These are phyloP conservation scores for Xylocopa sonorina DNA, from an alignment of 1,140 invertebrate species.

Conservation along the genomic window DNA sequence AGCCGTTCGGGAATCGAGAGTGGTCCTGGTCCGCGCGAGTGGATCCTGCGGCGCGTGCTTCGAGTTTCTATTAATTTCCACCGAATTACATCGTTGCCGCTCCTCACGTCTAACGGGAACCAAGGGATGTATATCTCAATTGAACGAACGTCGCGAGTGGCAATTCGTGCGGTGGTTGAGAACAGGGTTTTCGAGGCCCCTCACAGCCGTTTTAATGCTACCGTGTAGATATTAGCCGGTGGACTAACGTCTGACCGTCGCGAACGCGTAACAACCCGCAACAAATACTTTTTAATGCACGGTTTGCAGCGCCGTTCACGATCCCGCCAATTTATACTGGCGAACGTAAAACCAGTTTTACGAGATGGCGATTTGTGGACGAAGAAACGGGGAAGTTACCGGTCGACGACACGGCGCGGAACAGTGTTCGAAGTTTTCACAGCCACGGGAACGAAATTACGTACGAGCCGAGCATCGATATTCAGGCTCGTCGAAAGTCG, in stretches of 20 bases:
- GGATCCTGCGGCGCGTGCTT: too few species aligned
- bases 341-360: neutral
- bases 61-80: too few species aligned
- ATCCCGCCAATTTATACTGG: neutral
- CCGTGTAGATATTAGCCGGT: too few species aligned
- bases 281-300: neutral
- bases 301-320: neutral
- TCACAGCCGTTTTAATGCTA: too few species aligned
- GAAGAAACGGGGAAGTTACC: neutral
- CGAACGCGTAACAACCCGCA: neutral
- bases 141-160: too few species aligned
- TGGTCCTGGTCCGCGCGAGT: neutral
- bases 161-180: too few species aligned
- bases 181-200: too few species aligned
- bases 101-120: too few species aligned
- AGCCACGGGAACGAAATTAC: slow-evolving; percentile 15
- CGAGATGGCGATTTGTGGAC: neutral
- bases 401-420: neutral
- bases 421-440: slow-evolving; percentile 10
- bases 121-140: too few species aligned
- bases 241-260: too few species aligned
- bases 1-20: neutral
- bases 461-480: slow-evolving; percentile 49
- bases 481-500: slow-evolving; percentile 43
- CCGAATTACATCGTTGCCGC: too few species aligned